phyloP scores from a whole-genome alignment of 2,113 vertebrate genomes.

The Pterocles burchelli region DNA sequence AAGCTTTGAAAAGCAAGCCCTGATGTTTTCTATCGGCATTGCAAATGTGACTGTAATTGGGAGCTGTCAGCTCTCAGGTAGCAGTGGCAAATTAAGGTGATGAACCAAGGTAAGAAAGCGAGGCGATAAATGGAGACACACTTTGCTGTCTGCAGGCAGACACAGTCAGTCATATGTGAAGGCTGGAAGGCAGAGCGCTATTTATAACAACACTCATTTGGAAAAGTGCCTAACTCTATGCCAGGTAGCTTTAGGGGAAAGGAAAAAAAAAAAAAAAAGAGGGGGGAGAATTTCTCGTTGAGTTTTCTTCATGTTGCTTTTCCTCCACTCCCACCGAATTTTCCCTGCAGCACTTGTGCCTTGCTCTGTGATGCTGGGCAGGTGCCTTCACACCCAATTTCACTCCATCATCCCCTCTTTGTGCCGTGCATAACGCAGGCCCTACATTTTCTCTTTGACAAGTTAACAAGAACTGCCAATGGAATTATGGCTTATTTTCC shows the following conservation, averaged over 20 bases:
- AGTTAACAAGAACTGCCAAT: not conserved
- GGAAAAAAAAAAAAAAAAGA: not conserved
- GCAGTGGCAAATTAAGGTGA: slow-evolving; percentile 39
- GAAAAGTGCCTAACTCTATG: not conserved
- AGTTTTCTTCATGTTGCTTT: not conserved
- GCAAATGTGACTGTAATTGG: slow-evolving; percentile 42
- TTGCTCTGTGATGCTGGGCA: not conserved
- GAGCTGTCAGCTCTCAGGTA: slow-evolving; percentile 39
- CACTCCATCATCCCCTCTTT: not conserved
- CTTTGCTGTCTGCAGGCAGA: slow-evolving; percentile 9
- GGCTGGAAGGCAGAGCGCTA: slow-evolving; percentile 14
- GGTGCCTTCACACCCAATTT: rapidly evolving
- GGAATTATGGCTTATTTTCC: not conserved
- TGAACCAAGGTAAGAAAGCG: slow-evolving; percentile 17
- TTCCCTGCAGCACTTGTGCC: not conserved
- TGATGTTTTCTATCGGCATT: not conserved
- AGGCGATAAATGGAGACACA: slow-evolving; percentile 25
- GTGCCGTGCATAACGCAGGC: not conserved
- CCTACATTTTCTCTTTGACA: not conserved
- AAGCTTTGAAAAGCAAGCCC: not conserved
- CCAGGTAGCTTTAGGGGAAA: not conserved
- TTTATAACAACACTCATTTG: slow-evolving; percentile 25
- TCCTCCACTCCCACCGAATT: not conserved
- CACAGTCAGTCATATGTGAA: not conserved
- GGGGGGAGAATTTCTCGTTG: not conserved